A percentile compares a stretch with the other conserved stretches of the same genome.
Evolutionary conservation across 2,113 vertebrate species (phyloP).

Genomic region (Globicephala melas): DNA sequence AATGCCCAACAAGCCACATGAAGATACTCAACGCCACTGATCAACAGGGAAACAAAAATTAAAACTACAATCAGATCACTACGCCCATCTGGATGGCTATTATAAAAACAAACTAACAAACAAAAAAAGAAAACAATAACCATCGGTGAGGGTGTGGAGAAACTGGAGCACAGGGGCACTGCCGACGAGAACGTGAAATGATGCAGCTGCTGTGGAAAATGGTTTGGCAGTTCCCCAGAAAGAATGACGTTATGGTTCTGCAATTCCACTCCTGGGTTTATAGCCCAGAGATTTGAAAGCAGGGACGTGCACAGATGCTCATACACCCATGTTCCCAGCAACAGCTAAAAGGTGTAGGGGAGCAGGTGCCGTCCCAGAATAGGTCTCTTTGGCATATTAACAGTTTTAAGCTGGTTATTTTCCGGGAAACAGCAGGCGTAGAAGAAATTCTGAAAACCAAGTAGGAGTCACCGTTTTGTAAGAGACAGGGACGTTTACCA

Average conservation of each 20-base stretch:
- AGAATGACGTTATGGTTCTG: neutral
- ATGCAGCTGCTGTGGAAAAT: neutral
- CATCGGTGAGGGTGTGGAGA: neutral
- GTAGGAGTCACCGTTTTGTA: neutral
- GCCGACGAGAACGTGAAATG: neutral
- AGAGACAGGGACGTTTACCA: neutral
- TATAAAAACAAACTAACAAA: neutral
- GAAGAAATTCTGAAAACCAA: neutral
- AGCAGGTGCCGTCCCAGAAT: neutral
- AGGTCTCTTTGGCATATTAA: neutral
- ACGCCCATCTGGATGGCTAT: neutral
- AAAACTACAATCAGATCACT: neutral
- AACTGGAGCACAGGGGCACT: neutral
- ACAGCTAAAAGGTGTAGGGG: neutral
- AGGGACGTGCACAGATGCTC: neutral
- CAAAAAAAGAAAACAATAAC: neutral
- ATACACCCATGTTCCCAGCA: neutral
- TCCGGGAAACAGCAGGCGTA: neutral
- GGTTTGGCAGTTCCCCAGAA: neutral
- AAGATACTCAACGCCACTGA: neutral
- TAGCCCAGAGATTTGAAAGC: neutral
- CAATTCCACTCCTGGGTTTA: neutral
- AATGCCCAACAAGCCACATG: neutral
- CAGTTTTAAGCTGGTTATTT: neutral
- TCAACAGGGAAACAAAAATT: neutral